Conservation (phyloP, 2,888 invertebrate genomes). For the Sesia bembeciformis region DNA sequence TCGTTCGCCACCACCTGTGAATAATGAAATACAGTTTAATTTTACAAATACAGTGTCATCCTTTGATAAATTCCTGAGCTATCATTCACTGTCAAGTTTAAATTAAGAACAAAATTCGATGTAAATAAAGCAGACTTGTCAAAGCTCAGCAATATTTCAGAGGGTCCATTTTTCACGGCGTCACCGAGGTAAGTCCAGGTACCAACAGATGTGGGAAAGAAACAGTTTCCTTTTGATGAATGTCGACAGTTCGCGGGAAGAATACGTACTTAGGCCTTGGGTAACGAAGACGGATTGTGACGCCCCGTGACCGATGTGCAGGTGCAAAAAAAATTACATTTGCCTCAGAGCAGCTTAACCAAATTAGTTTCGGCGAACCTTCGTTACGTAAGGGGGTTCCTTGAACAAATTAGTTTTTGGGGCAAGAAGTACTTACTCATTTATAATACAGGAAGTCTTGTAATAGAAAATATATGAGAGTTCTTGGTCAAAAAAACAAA, state of each 20-base stretch:
- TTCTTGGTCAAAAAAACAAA: too few relatives aligned
- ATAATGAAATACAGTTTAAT: not conserved
- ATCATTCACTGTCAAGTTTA: conserved; percentile 10
- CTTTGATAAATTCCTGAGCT: not conserved
- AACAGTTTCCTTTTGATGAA: conserved; percentile 38
- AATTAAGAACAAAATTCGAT: not conserved
- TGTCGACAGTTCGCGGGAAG: conserved; percentile 32
- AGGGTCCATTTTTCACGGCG: conserved; percentile 16
- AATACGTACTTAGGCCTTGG: conserved; percentile 10
- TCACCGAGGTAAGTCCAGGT: conserved; percentile 2
- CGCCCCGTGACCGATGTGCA: conserved; percentile 38
- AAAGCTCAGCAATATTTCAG: conserved; percentile 14
- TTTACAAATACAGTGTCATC: not conserved
- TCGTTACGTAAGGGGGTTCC: not conserved
- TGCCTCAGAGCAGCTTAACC: conserved; percentile 7
- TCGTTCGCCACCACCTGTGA: not conserved
- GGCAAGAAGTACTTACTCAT: too few relatives aligned
- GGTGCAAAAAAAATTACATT: conserved; percentile 29
- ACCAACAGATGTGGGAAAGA: conserved; percentile 15
- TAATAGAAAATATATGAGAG: too few relatives aligned
- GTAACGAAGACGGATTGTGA: conserved; percentile 54
- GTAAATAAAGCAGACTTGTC: conserved; percentile 7
- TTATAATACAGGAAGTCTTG: too few relatives aligned
- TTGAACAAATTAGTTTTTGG: too few relatives aligned
- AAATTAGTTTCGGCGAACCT: conserved; percentile 16